Evolutionary conservation across 30 jellyfish, hydroid and myxozoan species (phyloP).

Genomic region (Sanderia malayensis): DNA sequence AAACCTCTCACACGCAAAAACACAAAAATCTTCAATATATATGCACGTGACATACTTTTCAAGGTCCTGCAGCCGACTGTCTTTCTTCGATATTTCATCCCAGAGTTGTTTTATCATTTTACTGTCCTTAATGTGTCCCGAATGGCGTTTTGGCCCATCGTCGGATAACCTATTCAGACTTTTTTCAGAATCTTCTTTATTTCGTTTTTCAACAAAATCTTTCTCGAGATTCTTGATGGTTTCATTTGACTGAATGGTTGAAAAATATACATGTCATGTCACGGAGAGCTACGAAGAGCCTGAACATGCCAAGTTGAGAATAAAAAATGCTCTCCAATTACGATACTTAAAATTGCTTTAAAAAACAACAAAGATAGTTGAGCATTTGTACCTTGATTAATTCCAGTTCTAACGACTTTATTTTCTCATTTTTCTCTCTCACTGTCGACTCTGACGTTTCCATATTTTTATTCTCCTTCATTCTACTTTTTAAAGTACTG

Average conservation of each 20-base stretch:
- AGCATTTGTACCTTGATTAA: slow-evolving; percentile 25
- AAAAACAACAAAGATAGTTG: no score
- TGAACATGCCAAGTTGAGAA: no score
- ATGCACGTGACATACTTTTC: slow-evolving; percentile 52
- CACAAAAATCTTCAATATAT: background rate
- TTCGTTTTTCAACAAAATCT: slow-evolving; percentile 34
- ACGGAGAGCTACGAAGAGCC: no score
- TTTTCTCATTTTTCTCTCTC: slow-evolving; percentile 29
- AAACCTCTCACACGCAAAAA: background rate
- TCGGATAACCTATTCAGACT: slow-evolving; percentile 25
- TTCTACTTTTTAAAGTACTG: slow-evolving; percentile 14
- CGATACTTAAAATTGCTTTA: no score
- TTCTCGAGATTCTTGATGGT: slow-evolving; percentile 42
- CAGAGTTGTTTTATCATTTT: slow-evolving; percentile 68
- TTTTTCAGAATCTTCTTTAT: slow-evolving; percentile 38
- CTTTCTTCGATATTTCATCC: slow-evolving; percentile 83
- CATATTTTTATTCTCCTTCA: slow-evolving; percentile 11
- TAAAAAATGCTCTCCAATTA: no score
- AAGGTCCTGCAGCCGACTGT: slow-evolving; percentile 63
- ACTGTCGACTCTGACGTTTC: background rate
- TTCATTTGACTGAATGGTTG: slow-evolving; percentile 28
- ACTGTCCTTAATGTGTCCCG: slow-evolving; percentile 60
- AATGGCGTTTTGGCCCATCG: slow-evolving; percentile 28
- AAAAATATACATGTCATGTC: no score
- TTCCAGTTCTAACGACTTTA: slow-evolving; percentile 13